phyloP scores from a whole-genome alignment of 2,113 vertebrate species.

The Columba janthina region DNA sequence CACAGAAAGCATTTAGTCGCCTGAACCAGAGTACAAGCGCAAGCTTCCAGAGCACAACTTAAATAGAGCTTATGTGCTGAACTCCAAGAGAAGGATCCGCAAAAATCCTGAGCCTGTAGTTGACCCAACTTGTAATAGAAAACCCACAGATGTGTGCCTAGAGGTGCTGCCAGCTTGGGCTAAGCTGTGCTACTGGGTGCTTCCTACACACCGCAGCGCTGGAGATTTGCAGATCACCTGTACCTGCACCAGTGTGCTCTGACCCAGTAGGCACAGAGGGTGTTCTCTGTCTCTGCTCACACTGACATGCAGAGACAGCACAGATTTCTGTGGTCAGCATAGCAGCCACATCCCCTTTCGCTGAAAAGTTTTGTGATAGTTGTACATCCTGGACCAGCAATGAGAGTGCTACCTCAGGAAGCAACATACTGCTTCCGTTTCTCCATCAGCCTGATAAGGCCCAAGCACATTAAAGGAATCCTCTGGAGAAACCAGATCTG shows the following conservation, averaged over 20 bases:
- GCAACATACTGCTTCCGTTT: neutral
- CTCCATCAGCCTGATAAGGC: neutral
- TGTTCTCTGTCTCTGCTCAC: neutral
- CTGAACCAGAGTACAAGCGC: neutral
- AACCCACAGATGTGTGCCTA: neutral
- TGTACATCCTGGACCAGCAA: neutral
- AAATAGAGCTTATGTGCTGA: neutral
- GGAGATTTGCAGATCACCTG: neutral
- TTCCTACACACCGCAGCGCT: neutral
- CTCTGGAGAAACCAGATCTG: too few relatives aligned
- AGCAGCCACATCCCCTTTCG: neutral
- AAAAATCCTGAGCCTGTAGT: neutral
- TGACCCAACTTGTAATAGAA: neutral
- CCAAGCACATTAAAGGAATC: neutral
- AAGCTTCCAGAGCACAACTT: neutral
- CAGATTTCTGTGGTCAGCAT: neutral
- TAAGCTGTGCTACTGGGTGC: neutral
- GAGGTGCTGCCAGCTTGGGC: neutral
- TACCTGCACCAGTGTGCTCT: neutral
- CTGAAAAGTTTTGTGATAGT: accelerated
- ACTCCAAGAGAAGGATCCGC: neutral
- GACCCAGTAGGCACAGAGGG: neutral
- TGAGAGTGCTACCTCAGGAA: neutral
- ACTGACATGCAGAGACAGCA: neutral
- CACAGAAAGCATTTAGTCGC: neutral